Conservation (phyloP, 2,888 invertebrate species). For the Heterodera filipjevi region DNA sequence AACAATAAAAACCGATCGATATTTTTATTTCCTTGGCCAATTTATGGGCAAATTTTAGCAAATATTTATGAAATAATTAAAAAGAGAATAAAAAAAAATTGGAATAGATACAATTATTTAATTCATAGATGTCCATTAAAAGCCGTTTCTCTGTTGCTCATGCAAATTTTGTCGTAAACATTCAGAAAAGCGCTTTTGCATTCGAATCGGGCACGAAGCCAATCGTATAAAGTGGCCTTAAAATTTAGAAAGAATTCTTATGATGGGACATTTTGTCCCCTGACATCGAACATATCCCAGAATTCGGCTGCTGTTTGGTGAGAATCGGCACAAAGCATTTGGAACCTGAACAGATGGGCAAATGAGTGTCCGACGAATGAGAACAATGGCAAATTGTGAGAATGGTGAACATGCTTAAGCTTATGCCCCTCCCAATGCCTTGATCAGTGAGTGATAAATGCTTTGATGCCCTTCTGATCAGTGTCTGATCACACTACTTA, state of each 20-base stretch:
- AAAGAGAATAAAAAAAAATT: too few species aligned
- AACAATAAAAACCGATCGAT: too few species aligned
- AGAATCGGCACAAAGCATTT: constrained; percentile 77
- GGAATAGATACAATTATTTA: too few species aligned
- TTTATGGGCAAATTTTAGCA: too few species aligned
- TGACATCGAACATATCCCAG: constrained; percentile 77
- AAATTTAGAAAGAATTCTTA: neutral
- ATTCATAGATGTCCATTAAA: neutral
- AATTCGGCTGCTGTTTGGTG: constrained; percentile 79
- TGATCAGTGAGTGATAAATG: neutral
- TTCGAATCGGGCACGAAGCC: constrained; percentile 67
- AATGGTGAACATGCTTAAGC: too few species aligned
- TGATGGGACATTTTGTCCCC: neutral
- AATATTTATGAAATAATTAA: too few species aligned
- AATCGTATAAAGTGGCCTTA: constrained; percentile 73
- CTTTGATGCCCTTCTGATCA: too few species aligned
- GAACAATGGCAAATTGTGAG: too few species aligned
- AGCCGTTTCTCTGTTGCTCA: neutral
- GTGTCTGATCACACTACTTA: too few species aligned
- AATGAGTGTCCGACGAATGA: too few species aligned
- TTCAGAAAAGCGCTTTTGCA: constrained; percentile 79
- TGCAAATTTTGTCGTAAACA: constrained; percentile 75
- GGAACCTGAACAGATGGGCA: constrained; percentile 32
- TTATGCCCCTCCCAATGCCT: too few species aligned
- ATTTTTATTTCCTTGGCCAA: too few species aligned